A percentile compares a stretch with the other conserved stretches of the same genome.
These are phyloP conservation scores for Eilema caniola DNA, from an alignment of 2,888 invertebrate genomes.

Conservation along the genomic window DNA sequence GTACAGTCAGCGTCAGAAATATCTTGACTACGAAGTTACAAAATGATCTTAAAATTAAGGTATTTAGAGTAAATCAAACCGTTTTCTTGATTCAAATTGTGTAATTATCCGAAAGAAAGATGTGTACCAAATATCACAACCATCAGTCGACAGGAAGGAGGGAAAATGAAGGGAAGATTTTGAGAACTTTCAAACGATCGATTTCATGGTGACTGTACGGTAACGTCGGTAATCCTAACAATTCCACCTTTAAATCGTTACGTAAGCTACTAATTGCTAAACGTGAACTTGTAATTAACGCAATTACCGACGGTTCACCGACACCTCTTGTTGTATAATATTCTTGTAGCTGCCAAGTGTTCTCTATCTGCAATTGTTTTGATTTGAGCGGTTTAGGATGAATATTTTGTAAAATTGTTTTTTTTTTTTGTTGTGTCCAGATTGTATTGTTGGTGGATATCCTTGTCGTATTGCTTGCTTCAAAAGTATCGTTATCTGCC, in stretches of 20 bases:
- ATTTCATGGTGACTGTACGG: no score
- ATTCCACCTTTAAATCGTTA: slow-evolving; percentile 36
- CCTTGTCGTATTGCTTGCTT: not conserved
- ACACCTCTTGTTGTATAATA: slow-evolving; percentile 21
- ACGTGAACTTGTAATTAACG: slow-evolving; percentile 53
- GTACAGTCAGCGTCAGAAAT: no score
- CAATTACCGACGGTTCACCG: slow-evolving; percentile 36
- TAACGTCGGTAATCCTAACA: slow-evolving; percentile 23
- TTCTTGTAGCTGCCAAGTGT: slow-evolving; percentile 13
- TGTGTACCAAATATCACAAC: no score
- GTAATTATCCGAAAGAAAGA: no score
- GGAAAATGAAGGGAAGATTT: no score
- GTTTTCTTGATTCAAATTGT: no score
- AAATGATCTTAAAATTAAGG: no score
- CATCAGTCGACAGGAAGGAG: no score
- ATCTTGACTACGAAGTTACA: no score
- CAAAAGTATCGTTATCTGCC: not conserved
- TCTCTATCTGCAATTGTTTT: slow-evolving; percentile 12
- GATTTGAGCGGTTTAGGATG: not conserved
- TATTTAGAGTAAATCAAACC: no score
- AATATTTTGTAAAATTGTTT: not conserved
- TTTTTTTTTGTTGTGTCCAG: not conserved
- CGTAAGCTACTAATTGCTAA: slow-evolving; percentile 43
- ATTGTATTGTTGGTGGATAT: not conserved
- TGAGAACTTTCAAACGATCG: no score